A percentile compares a stretch with the other conserved stretches of the same genome.
These are phyloP conservation scores for Sphinx pinastri DNA, from an alignment of 2,888 invertebrate genomes.

Conservation along the genomic window DNA sequence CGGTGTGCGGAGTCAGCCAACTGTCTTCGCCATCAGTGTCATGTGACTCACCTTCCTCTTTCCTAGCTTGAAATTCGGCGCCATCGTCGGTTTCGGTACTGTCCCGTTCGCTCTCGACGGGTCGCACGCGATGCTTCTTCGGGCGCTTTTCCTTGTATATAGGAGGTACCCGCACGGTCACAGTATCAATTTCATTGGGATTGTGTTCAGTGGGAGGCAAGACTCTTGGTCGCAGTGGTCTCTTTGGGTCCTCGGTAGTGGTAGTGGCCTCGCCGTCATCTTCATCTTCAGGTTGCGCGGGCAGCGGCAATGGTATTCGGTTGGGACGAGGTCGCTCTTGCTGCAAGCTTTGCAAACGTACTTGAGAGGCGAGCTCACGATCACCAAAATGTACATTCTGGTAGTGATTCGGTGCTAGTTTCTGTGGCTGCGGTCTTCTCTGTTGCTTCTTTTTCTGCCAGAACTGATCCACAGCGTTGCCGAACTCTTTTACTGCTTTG, in stretches of 20 bases:
- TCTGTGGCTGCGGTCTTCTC: slow-evolving; percentile 46
- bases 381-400: slow-evolving; percentile 76
- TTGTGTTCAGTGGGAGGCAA: slow-evolving; percentile 79
- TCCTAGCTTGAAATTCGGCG: slow-evolving; percentile 2
- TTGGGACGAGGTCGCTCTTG: slow-evolving; percentile 53
- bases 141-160: slow-evolving; percentile 76
- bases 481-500: slow-evolving; percentile 66
- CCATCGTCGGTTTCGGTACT: slow-evolving; percentile 34
- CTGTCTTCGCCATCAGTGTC: slow-evolving; percentile 63
- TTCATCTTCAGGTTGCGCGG: slow-evolving; percentile 47
- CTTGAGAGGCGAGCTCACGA: slow-evolving; percentile 56
- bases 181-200: slow-evolving; percentile 78
- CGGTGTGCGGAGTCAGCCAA: slow-evolving; percentile 51
- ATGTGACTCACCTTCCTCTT: slow-evolving; percentile 29
- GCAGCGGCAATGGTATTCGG: slow-evolving; percentile 50
- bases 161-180: slow-evolving; percentile 79
- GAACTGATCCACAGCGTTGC: slow-evolving; percentile 71
- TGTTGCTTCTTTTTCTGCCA: slow-evolving; percentile 65
- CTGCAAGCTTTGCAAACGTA: slow-evolving; percentile 52
- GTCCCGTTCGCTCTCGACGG: slow-evolving; percentile 50
- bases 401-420: slow-evolving; percentile 63
- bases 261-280: slow-evolving; percentile 72
- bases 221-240: slow-evolving; percentile 68
- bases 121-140: slow-evolving; percentile 68
- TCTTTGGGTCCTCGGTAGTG: slow-evolving; percentile 73